Base-by-base conservation (phyloP, 2,888 invertebrate species). In the Dryobotodes eremita region DNA sequence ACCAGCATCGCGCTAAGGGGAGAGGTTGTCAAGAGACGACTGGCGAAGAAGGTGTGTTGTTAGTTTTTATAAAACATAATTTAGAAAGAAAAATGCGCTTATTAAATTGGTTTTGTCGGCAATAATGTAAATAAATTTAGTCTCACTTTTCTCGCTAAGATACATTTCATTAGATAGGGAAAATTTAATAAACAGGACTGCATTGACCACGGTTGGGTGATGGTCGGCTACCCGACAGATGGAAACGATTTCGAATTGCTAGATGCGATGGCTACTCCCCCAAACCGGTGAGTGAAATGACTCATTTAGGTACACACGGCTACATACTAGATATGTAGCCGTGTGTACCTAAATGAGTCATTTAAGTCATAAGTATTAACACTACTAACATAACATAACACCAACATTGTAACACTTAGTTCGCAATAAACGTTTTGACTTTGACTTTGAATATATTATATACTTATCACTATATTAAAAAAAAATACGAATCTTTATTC, bases 131-230 rank as follows among this genome's bases (percentile, higher is more conserved):
- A 48, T 48, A 42, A 15, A 36, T 36, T 36, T 23, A 23, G 0
- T n/a, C 15, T 42, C 10, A 46, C 17, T n/a, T 10, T 46, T 66
- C 46, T 66, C 6, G 20, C 0, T 26, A 46, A n/a, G 42, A 66
- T 66, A 46, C n/a, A 4, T 42, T 15, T 64, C 0, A 36, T 23
- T 42, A 8, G n/a, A 1, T 46, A 26, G 6, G 48, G 20, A 46
- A 26, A 46, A 46, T 26, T n/a, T n/a, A n/a, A n/a, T n/a, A n/a
- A n/a, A 57, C 90, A 97, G 91, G 98, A 98, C 84, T 98, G 98
- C 89, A 89, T 97, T 23, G 95, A 96, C 69, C 93, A 95, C 62
- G 98, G 98, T 0, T 98, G 98, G 97, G 97, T 98, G 26, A 89
- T 98, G 81, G 97, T 97, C 8, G 97, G 97, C 3, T 98, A 97